Evolutionary conservation across 2,888 invertebrate genomes (phyloP).

Genomic region (Lasioglossum villosulum): DNA sequence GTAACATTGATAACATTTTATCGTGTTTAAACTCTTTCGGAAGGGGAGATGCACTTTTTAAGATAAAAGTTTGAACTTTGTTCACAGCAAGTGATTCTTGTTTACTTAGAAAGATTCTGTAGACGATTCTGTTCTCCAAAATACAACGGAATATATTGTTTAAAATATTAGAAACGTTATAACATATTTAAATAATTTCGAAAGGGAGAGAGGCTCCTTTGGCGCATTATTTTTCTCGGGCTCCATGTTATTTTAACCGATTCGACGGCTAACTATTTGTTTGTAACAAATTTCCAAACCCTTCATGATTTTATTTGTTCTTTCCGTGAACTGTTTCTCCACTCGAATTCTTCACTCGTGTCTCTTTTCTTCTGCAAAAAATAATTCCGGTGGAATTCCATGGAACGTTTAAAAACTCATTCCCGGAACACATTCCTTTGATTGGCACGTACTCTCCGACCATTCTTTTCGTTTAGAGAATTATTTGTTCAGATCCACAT

Average conservation of each 20-base stretch:
- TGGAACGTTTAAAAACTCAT: constrained; percentile 44
- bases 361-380: constrained; percentile 24
- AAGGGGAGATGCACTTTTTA: background rate
- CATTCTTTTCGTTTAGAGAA: constrained; percentile 16
- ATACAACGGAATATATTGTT: background rate
- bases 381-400: constrained; percentile 22
- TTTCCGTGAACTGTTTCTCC: constrained; percentile 31
- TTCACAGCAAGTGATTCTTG: background rate
- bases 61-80: background rate
- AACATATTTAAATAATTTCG: background rate
- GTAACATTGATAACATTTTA: background rate
- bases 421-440: constrained; percentile 49
- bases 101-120: background rate
- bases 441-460: constrained; percentile 2
- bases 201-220: background rate
- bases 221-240: background rate
- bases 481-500: background rate
- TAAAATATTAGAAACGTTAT: background rate
- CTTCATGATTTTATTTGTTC: constrained; percentile 34
- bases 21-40: background rate
- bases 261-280: background rate
- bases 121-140: background rate
- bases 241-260: background rate
- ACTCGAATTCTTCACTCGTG: constrained; percentile 40
- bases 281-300: constrained; percentile 31